A percentile compares a stretch with the other conserved stretches of the same genome.
Evolutionary conservation across 1,140 invertebrate genomes (phyloP).

Genomic region (Drosophila bocki): DNA sequence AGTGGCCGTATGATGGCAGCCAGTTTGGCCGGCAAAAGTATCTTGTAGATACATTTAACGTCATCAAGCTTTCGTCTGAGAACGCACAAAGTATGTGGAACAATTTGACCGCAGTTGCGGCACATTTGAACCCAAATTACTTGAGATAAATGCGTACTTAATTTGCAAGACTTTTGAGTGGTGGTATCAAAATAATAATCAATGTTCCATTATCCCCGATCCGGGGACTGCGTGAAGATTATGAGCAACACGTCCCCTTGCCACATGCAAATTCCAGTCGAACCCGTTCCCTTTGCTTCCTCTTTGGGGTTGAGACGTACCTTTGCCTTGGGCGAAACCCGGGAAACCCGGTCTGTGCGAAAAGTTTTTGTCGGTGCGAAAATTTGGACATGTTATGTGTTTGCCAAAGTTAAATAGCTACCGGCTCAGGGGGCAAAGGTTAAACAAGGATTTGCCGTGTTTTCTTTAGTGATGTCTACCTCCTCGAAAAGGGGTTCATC

Average conservation of each 20-base stretch:
- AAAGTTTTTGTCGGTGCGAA: constrained; percentile 75
- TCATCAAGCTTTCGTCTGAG: constrained; percentile 66
- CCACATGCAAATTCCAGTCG: constrained; percentile 65
- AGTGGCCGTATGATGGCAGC: constrained; percentile 69
- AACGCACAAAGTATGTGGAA: constrained; percentile 68
- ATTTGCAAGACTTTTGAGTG: constrained; percentile 82
- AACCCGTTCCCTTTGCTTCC: constrained; percentile 55
- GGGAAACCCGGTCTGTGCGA: constrained; percentile 51
- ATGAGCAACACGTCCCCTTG: constrained; percentile 69
- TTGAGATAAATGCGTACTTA: constrained; percentile 83
- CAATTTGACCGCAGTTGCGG: constrained; percentile 82
- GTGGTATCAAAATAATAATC: constrained; percentile 83
- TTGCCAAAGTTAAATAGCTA: constrained; percentile 83
- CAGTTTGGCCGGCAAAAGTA: constrained; percentile 58
- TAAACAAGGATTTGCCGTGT: constrained; percentile 82
- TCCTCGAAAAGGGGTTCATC: constrained; percentile 4
- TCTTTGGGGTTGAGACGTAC: constrained; percentile 10
- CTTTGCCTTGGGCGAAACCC: constrained; percentile 24
- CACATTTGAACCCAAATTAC: constrained; percentile 83
- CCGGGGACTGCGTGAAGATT: constrained; percentile 74
- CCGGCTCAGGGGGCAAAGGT: constrained; percentile 73
- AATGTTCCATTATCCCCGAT: constrained; percentile 78
- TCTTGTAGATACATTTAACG: constrained; percentile 65
- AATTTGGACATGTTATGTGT: constrained; percentile 82
- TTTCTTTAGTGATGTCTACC: constrained; percentile 45